Evolutionary conservation across 1,140 invertebrate species (phyloP), one percentile per base, ranked within the genome.

Genomic region (Drosophila miranda): DNA sequence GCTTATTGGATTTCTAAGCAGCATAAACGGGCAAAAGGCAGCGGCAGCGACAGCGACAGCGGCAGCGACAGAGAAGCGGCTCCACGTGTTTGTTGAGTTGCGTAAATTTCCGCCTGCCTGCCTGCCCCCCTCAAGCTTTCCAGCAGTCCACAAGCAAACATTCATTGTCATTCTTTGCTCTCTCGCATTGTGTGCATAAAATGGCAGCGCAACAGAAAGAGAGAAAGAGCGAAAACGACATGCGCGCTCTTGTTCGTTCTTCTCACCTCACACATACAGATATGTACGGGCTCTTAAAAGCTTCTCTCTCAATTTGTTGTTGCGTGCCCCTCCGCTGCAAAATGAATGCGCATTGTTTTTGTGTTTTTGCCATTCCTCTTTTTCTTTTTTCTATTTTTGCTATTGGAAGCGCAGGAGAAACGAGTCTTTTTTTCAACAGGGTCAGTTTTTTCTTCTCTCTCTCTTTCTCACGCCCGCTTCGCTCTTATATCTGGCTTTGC

Each of bases 61-160:
- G 57, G 58, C 67, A 55, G 42, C 66, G 45, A 44, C 67, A 52
- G 43, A 64, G 78, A 46, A 26, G 53, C 26, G 50, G 64, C 83
- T 86, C 70, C 82, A 87, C 82, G 82, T 87, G 82, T 82, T 86
- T 86, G 69, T 62, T 78, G 66, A 64, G 78, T 86, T 87, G 82
- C 81, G 81, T 84, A 84, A 84, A 84, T 79, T 72, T 41, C 43
- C 46, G 4, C 19, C 52, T 26, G 51, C 11, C 26, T 26, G n/a
- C 66, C 19, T 16, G 16, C 16, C 26, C 26, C 16, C 66, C 19
- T 44, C n/a, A 8, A n/a, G 5, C 11, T 26, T 6, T 43, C 19
- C 6, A 23, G 19, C 14, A 21, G 6, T 52, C 45, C 38, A 34
- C 38, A 70, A 59, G 68, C 67, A 51, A 28, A 21, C 44, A 75